A percentile compares a stretch with the other conserved stretches of the same genome.
Conservation (phyloP, 2,797 vertebrate genomes). For the Siniperca scherzeri region DNA sequence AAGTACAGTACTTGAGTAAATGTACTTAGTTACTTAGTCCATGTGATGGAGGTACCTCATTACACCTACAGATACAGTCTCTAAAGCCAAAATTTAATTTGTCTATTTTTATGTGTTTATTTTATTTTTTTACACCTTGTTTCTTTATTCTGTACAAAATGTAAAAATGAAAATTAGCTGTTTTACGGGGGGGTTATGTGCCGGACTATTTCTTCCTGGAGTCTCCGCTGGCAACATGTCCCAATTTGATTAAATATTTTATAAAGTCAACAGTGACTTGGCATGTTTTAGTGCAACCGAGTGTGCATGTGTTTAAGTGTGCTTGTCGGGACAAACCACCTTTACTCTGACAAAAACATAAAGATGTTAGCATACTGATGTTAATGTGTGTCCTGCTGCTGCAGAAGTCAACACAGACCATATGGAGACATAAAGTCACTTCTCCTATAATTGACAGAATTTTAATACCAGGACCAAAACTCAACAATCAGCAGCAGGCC, state of each 20-base stretch:
- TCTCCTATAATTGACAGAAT: slow-evolving; percentile 40
- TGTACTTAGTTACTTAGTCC: no score
- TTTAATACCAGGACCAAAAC: slow-evolving; percentile 36
- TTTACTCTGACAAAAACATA: not conserved
- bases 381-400: slow-evolving; percentile 23
- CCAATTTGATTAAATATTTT: not conserved
- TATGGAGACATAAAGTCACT: slow-evolving; percentile 39
- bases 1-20: no score
- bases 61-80: no score
- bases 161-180: not conserved
- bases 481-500: slow-evolving; percentile 32
- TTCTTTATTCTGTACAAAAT: not conserved
- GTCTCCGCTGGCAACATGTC: not conserved
- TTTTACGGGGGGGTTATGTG: not conserved
- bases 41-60: no score
- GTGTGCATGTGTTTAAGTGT: slow-evolving; percentile 1
- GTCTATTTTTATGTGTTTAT: not conserved
- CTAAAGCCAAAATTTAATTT: no score
- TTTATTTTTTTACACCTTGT: not conserved
- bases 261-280: slow-evolving; percentile 4
- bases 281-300: not conserved
- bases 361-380: slow-evolving; percentile 12
- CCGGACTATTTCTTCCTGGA: not conserved
- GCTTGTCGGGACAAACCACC: slow-evolving; percentile 2
- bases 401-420: slow-evolving; percentile 40